A percentile compares a stretch with the other conserved stretches of the same genome.
Conservation (phyloP, 1,140 invertebrate species). For the Drosophila nigromelanica region DNA sequence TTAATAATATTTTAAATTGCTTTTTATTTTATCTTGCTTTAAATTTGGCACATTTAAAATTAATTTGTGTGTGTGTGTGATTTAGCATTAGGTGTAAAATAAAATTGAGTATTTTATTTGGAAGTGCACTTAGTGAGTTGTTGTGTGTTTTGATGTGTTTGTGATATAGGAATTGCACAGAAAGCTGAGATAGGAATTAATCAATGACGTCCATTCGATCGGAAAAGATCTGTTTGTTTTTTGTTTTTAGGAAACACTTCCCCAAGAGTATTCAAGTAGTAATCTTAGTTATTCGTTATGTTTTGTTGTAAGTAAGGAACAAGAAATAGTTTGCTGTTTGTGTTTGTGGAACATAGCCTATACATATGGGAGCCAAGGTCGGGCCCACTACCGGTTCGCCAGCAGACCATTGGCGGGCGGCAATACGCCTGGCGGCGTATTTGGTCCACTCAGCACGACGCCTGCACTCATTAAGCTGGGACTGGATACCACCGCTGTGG, state of each 20-base stretch:
- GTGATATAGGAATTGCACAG: constrained; percentile 75
- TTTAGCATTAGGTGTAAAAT: constrained; percentile 51
- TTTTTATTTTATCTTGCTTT: constrained; percentile 41
- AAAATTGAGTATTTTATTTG: constrained; percentile 73
- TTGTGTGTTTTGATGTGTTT: constrained; percentile 34
- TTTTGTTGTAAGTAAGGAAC: constrained; percentile 73
- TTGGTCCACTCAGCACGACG: constrained; percentile 68
- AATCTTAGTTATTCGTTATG: constrained; percentile 43
- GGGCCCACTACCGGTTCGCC: constrained; percentile 70
- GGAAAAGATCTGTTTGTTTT: constrained; percentile 11
- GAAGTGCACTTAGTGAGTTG: constrained; percentile 59
- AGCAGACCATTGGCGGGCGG: constrained; percentile 79
- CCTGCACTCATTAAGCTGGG: constrained; percentile 40
- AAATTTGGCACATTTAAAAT: constrained; percentile 82
- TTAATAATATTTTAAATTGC: constrained; percentile 34
- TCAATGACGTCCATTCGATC: constrained; percentile 68
- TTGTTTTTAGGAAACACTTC: constrained; percentile 8
- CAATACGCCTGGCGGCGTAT: constrained; percentile 59
- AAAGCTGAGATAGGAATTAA: constrained; percentile 79
- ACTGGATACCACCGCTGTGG: constrained; percentile 34
- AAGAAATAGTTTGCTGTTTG: constrained; percentile 70
- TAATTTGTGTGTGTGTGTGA: constrained; percentile 57
- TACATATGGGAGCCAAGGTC: constrained; percentile 2
- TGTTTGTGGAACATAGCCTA: constrained; percentile 26
- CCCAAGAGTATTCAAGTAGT: constrained; percentile 60